Conservation (phyloP, 23 tunicate genomes). For the Phallusia fumigata region DNA sequence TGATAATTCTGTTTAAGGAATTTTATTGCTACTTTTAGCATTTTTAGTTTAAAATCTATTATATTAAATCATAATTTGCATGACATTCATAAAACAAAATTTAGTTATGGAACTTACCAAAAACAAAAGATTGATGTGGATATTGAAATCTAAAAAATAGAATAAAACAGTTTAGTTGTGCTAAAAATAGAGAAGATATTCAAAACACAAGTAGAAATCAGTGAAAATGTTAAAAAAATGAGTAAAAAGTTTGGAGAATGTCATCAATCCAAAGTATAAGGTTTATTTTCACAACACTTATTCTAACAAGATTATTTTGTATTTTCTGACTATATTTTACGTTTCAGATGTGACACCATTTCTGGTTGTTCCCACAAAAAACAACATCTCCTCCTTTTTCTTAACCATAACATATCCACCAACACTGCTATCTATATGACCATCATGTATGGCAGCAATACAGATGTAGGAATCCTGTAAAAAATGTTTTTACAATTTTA, state of each 20-base stretch:
- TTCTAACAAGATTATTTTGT: background rate
- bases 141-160: slow-evolving; percentile 49
- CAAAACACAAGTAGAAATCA: slow-evolving; percentile 10
- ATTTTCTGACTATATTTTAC: slow-evolving; percentile 7
- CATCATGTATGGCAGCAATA: slow-evolving; percentile 94
- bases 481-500: background rate
- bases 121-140: slow-evolving; percentile 71
- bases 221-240: too few relatives aligned
- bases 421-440: slow-evolving; percentile 58
- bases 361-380: slow-evolving; percentile 64
- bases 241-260: background rate
- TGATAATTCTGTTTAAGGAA: background rate
- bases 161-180: too few relatives aligned
- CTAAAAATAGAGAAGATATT: too few relatives aligned
- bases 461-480: slow-evolving; percentile 82
- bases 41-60: too few relatives aligned
- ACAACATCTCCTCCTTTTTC: slow-evolving; percentile 50
- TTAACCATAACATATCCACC: slow-evolving; percentile 79
- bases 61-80: too few relatives aligned
- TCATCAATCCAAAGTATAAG: background rate
- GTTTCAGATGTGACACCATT: slow-evolving; percentile 74
- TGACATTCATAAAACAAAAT: background rate
- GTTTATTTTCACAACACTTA: background rate
- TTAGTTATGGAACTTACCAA: slow-evolving; percentile 74
- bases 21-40: background rate